A percentile compares a stretch with the other conserved stretches of the same genome.
These are phyloP conservation scores for Baccha elongata DNA, from an alignment of 2,888 invertebrate genomes.

Conservation along the genomic window DNA sequence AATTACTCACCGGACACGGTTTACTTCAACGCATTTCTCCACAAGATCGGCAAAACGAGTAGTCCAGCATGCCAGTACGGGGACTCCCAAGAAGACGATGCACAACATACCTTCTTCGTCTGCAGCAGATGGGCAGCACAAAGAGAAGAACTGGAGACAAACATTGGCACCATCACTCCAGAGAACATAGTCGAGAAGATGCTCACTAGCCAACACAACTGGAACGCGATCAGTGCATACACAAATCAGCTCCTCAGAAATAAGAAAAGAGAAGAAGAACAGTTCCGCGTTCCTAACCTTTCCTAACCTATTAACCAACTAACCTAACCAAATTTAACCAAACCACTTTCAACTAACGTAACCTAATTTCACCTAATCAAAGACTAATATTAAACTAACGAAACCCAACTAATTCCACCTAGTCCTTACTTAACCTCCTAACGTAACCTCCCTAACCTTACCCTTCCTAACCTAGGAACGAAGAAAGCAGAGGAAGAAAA, in stretches of 20 bases:
- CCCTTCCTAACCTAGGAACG: neutral
- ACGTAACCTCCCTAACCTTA: too few species aligned
- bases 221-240: neutral
- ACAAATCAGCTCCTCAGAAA: too few species aligned
- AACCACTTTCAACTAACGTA: too few species aligned
- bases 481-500: neutral
- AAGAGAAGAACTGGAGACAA: neutral
- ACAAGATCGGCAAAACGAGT: neutral
- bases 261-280: too few species aligned
- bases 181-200: neutral
- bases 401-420: too few species aligned
- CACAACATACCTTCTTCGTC: neutral
- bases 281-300: too few species aligned
- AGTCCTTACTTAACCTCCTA: too few species aligned
- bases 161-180: neutral
- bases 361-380: too few species aligned
- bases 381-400: too few species aligned
- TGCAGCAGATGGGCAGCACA: neutral
- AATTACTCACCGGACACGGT: constrained; percentile 23
- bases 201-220: neutral
- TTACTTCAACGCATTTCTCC: neutral
- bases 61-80: constrained; percentile 10
- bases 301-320: too few species aligned
- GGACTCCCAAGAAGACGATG: neutral
- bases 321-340: too few species aligned